Evolutionary conservation across 2,797 vertebrate species (phyloP), one percentile per base, ranked within the genome.

Genomic region (Pseudopleuronectes americanus): DNA sequence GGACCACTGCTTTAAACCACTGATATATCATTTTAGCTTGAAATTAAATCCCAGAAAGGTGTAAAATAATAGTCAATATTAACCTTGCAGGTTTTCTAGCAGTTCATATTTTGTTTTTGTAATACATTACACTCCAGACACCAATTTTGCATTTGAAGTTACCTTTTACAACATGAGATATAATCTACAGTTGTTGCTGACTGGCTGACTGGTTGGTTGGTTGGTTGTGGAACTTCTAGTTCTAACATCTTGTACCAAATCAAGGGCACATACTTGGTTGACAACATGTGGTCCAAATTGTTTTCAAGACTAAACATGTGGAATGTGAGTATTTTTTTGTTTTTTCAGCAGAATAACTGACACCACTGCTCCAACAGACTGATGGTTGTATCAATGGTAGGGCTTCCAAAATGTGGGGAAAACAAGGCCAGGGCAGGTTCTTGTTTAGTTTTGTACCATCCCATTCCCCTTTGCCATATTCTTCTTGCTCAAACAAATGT

Each of bases 401-500:
- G 57, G 23, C 63, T 48, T 54, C 47, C 14, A 31, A 74, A 65
- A 66, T 5, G 14, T 31, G 49, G 60, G 51, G 26, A 61, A 59
- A 71, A 67, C 57, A 55, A 69, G 71, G 48, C 66, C 63, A 21
- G 56, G 8, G 41, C 47, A 57, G 68, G 64, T 56, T 63, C 47
- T 51, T 16, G 41, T 43, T 43, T 61, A 28, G 43, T 60, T 74
- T 68, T 51, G 3, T 54, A 33, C 38, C 53, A 74, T 49, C 16
- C 55, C 22, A 28, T 69, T 78, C 68, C 62, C 68, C 43, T 76
- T 60, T 66, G 63, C 57, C 64, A 14, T 71, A 53, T 79, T 76
- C 57, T 68, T 14, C 49, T 60, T 12, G 8, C 48, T 64, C 67
- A 63, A 38, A 79, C 68, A 79, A 66, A 26, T 26, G 36, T 47